A percentile compares a stretch with the other conserved stretches of the same genome.
Evolutionary conservation across 2,888 invertebrate species (phyloP).

Genomic region (Tribolium freemani): DNA sequence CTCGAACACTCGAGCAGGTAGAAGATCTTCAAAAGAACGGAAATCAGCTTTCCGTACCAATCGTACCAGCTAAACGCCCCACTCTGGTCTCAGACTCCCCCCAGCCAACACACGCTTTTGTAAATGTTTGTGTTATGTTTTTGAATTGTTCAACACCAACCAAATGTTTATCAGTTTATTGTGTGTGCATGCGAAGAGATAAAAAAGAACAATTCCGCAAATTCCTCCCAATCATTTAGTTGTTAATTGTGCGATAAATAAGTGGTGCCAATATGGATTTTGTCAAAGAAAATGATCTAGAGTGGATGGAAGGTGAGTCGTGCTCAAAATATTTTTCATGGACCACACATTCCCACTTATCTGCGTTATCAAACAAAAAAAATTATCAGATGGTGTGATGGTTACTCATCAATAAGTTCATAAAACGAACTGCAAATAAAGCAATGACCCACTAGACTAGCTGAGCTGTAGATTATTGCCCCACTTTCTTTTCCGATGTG

Average conservation of each 20-base stretch:
- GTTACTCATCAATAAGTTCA: neutral
- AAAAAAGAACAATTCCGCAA: slow-evolving; percentile 1
- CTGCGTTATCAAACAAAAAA: too few species aligned
- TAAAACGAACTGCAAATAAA: neutral
- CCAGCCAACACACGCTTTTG: slow-evolving; percentile 13
- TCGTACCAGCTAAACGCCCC: slow-evolving; percentile 51
- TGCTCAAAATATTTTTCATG: too few species aligned
- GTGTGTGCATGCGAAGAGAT: slow-evolving; percentile 27
- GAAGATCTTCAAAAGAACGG: slow-evolving; percentile 30
- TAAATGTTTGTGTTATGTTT: slow-evolving; percentile 26
- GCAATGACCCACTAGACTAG: neutral
- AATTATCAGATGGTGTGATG: neutral
- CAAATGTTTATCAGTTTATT: slow-evolving; percentile 34
- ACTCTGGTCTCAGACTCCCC: slow-evolving; percentile 36
- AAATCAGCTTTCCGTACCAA: slow-evolving; percentile 47
- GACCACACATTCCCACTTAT: too few species aligned
- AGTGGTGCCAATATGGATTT: slow-evolving; percentile 24
- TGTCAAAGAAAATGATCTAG: slow-evolving; percentile 42
- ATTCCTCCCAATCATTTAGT: neutral
- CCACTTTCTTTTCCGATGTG: neutral
- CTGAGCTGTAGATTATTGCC: neutral
- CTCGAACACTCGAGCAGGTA: neutral
- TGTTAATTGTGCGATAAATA: neutral
- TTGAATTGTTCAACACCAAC: slow-evolving; percentile 28
- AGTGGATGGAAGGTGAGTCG: slow-evolving; percentile 47